phyloP scores from a whole-genome alignment of 2,888 invertebrate genomes.

The Calliphora vomitoria region DNA sequence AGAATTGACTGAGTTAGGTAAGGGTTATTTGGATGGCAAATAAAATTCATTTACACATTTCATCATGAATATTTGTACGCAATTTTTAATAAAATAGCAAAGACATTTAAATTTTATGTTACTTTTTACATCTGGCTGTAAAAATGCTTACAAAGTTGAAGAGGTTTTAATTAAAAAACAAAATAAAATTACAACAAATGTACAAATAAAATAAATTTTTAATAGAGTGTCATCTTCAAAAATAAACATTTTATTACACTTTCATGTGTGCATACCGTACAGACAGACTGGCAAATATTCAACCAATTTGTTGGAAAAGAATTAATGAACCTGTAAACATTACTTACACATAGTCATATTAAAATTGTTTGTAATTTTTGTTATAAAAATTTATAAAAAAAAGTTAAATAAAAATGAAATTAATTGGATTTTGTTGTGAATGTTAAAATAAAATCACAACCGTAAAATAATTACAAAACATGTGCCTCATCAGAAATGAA shows the following conservation, averaged over 20 bases:
- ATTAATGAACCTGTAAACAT: slow-evolving; percentile 52
- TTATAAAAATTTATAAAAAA: slow-evolving; percentile 70
- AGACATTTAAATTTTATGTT: neutral
- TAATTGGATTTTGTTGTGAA: slow-evolving; percentile 72
- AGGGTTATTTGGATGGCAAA: too few relatives aligned
- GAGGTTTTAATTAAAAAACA: neutral
- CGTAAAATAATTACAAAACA: slow-evolving; percentile 59
- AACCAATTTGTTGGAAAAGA: slow-evolving; percentile 41
- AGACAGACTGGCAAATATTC: neutral
- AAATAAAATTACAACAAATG: neutral
- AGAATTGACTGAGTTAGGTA: neutral
- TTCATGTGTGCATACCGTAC: neutral
- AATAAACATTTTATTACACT: neutral
- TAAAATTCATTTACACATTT: too few relatives aligned
- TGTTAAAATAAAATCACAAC: slow-evolving; percentile 59
- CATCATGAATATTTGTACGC: neutral
- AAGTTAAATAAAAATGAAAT: slow-evolving; percentile 78
- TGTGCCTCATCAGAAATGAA: slow-evolving; percentile 54
- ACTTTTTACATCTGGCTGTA: neutral
- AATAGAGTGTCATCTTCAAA: slow-evolving; percentile 9
- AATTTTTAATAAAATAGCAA: neutral
- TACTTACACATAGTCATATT: slow-evolving; percentile 10
- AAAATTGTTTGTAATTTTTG: slow-evolving; percentile 50
- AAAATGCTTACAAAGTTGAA: neutral
- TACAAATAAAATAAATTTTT: neutral